Conservation (phyloP, 1,140 invertebrate genomes). For the Pomacea maculata region DNA sequence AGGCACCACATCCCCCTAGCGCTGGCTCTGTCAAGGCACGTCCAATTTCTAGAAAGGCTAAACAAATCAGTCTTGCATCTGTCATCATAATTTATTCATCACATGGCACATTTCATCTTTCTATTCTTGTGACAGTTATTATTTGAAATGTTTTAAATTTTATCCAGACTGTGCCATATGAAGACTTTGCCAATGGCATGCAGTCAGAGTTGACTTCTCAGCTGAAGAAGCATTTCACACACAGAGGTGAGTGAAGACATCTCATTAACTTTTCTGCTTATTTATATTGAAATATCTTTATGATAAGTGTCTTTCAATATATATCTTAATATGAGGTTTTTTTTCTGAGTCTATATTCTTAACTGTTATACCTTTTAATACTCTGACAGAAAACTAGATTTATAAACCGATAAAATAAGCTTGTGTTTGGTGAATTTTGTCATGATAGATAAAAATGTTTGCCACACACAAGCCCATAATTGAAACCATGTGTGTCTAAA, state of each 20-base stretch:
- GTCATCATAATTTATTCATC: too few species aligned
- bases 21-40: too few species aligned
- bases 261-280: neutral
- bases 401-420: too few species aligned
- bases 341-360: neutral
- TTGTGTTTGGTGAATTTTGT: too few species aligned
- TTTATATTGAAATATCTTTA: neutral
- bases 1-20: too few species aligned
- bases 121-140: neutral
- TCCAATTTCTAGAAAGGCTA: too few species aligned
- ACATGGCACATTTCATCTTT: neutral
- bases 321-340: neutral
- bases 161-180: slow-evolving; percentile 19
- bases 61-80: too few species aligned
- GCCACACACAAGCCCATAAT: neutral
- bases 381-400: too few species aligned
- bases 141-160: neutral
- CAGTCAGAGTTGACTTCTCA: slow-evolving; percentile 4
- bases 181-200: slow-evolving; percentile 19
- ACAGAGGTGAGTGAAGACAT: slow-evolving; percentile 7
- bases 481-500: neutral
- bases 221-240: slow-evolving; percentile 17
- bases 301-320: too few species aligned
- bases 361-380: too few species aligned
- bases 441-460: too few species aligned